Evolutionary conservation across 2,888 invertebrate species (phyloP).

Genomic region (Agrypnus murinus): DNA sequence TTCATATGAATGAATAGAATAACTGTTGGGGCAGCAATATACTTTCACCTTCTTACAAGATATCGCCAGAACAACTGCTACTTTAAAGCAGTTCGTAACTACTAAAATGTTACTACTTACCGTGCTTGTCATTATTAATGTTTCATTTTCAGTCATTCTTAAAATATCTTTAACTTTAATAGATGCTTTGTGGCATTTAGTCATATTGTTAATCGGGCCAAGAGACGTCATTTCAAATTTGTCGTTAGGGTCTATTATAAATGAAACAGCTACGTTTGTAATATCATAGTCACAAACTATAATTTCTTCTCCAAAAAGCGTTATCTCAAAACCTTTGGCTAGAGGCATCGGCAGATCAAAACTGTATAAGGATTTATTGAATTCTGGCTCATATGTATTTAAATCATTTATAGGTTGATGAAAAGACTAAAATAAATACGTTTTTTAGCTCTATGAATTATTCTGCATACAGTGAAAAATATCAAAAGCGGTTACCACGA

Average conservation of each 20-base stretch:
- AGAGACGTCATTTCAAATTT: conserved; percentile 49
- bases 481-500: too few relatives aligned
- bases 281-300: conserved; percentile 74
- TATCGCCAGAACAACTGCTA: too few relatives aligned
- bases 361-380: conserved; percentile 66
- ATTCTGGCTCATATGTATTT: conserved; percentile 73
- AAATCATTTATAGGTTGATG: conserved; percentile 70
- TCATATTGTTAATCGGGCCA: conserved; percentile 14
- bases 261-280: conserved; percentile 67
- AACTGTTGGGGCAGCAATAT: too few relatives aligned
- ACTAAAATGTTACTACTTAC: too few relatives aligned
- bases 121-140: conserved; percentile 59
- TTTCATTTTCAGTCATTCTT: conserved; percentile 44
- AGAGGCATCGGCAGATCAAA: conserved; percentile 73
- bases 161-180: conserved; percentile 55
- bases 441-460: too few relatives aligned
- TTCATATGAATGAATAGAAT: too few relatives aligned
- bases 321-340: conserved; percentile 63
- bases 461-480: too few relatives aligned
- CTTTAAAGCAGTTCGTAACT: too few relatives aligned
- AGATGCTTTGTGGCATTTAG: conserved; percentile 55
- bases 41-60: too few relatives aligned
- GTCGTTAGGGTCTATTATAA: conserved; percentile 55
- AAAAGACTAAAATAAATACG: conserved; percentile 72
- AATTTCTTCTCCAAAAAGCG: conserved; percentile 67